These are phyloP conservation scores for Microctonus brassicae DNA, from an alignment of 2,888 invertebrate genomes.

Conservation along the genomic window DNA sequence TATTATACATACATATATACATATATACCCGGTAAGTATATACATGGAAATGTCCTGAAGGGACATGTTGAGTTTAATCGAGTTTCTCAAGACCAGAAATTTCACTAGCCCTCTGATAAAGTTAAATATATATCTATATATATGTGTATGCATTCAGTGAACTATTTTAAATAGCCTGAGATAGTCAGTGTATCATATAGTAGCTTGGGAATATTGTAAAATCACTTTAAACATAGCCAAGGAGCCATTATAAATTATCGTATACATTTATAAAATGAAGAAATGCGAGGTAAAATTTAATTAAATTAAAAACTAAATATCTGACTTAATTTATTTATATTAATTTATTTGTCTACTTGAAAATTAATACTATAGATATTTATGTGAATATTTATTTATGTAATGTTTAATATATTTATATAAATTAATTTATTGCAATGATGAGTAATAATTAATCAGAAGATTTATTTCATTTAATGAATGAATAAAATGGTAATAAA, in stretches of 20 bases:
- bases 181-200: too few species aligned
- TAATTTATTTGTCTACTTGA: too few species aligned
- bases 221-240: not conserved
- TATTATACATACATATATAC: too few species aligned
- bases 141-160: not conserved
- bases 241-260: not conserved
- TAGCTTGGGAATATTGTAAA: too few species aligned
- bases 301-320: too few species aligned
- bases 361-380: too few species aligned
- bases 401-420: too few species aligned
- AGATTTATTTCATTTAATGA: not conserved
- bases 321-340: too few species aligned
- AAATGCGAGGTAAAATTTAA: too few species aligned
- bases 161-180: not conserved
- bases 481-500: not conserved
- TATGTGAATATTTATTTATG: too few species aligned
- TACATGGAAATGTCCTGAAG: slow-evolving; percentile 10
- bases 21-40: too few species aligned
- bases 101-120: not conserved
- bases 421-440: slow-evolving; percentile 11
- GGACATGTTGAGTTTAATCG: slow-evolving; percentile 24
- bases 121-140: not conserved
- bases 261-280: not conserved
- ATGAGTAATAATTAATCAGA: slow-evolving; percentile 17
- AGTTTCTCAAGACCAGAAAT: slow-evolving; percentile 14